Conservation (phyloP, 2,888 invertebrate species). For the Tiliacea citrago region DNA sequence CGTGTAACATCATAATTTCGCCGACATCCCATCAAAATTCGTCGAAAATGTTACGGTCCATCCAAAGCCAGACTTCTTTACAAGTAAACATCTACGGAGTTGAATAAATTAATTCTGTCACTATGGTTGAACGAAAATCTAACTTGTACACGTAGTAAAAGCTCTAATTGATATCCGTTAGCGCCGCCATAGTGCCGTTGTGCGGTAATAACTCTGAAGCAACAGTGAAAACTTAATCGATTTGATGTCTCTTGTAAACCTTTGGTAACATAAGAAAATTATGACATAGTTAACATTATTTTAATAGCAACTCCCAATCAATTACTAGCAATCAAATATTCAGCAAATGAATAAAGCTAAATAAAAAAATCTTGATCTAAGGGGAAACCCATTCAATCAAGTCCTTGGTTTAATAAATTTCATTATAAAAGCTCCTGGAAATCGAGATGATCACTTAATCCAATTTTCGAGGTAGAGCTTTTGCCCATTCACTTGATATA, state of each 20-base stretch:
- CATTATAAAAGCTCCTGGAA: not conserved
- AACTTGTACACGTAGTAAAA: conserved; percentile 21
- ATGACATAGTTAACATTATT: not conserved
- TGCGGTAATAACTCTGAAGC: conserved; percentile 19
- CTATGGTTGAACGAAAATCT: conserved; percentile 8
- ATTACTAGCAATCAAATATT: not conserved
- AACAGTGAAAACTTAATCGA: conserved; percentile 15
- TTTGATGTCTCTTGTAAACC: conserved; percentile 12
- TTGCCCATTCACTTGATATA: not conserved
- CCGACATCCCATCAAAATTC: not conserved
- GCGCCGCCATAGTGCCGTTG: not conserved
- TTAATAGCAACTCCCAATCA: not conserved
- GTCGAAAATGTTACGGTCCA: conserved; percentile 1
- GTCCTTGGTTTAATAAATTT: conserved; percentile 8
- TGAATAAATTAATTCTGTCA: conserved; percentile 29
- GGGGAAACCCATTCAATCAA: not conserved
- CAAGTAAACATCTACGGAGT: not conserved
- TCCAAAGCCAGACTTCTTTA: not conserved
- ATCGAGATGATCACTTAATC: conserved; percentile 19
- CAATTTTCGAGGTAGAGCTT: conserved; percentile 4
- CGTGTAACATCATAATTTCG: conserved; percentile 12
- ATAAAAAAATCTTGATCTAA: not conserved
- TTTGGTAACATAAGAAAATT: conserved; percentile 4
- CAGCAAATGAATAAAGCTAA: not conserved
- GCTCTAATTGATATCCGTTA: conserved; percentile 51